These are phyloP conservation scores for Idaea aversata DNA, from an alignment of 2,888 invertebrate genomes.

Conservation along the genomic window DNA sequence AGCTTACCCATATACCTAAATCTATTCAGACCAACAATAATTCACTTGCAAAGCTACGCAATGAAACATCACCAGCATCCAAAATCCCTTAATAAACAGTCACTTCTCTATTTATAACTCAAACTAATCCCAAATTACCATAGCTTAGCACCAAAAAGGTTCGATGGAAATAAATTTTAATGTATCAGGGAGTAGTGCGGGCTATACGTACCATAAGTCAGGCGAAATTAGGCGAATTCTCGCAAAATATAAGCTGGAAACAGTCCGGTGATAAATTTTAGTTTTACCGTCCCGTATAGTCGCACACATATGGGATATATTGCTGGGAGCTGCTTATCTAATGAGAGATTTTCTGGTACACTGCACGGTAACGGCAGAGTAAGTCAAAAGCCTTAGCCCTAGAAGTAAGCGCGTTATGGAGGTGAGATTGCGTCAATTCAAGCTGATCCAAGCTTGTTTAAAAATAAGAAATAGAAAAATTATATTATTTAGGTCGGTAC, in stretches of 20 bases:
- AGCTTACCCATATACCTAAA: no score
- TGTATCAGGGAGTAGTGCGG: slow-evolving; percentile 17
- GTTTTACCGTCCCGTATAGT: slow-evolving; percentile 20
- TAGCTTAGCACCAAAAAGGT: neutral
- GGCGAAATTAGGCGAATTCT: slow-evolving; percentile 38
- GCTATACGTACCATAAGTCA: slow-evolving; percentile 31
- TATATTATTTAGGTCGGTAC: no score
- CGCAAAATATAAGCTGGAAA: slow-evolving; percentile 31
- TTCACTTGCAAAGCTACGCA: slow-evolving; percentile 2
- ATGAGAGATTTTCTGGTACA: slow-evolving; percentile 1
- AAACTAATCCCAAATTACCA: neutral
- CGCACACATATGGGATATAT: neutral
- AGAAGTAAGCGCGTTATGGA: no score
- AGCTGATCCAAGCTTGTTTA: no score
- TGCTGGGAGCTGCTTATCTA: slow-evolving; percentile 5
- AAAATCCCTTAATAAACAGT: neutral
- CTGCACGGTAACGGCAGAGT: slow-evolving; percentile 4
- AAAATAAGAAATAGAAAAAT: no score
- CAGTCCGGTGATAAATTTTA: slow-evolving; percentile 34
- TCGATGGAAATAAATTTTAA: slow-evolving; percentile 18
- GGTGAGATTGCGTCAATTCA: no score
- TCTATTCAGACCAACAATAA: neutral
- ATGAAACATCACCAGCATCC: neutral
- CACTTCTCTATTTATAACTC: neutral
- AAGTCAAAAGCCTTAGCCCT: neutral